Percentiles rank a stretch among this genome's conserved stretches.
These are phyloP conservation scores for Drosophila subpulchrella DNA, from an alignment of 1,140 invertebrate species.

Conservation along the genomic window DNA sequence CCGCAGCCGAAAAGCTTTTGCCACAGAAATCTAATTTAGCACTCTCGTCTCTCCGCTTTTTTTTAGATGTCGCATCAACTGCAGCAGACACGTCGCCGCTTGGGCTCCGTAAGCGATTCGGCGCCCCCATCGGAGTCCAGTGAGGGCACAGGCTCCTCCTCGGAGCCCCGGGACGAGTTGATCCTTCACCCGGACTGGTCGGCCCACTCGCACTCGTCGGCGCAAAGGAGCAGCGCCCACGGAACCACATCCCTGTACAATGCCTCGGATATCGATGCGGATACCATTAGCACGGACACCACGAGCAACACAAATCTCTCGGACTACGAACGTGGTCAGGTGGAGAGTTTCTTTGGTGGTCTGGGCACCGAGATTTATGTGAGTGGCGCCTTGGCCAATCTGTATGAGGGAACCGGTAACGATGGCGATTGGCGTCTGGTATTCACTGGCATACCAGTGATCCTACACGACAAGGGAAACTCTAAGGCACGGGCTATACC, in stretches of 20 bases:
- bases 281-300: conserved; percentile 80
- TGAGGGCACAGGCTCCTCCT: conserved; percentile 81
- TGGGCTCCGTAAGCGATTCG: conserved; percentile 81
- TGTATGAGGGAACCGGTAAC: conserved; percentile 88
- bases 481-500: conserved; percentile 89
- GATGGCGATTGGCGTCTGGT: conserved; percentile 89
- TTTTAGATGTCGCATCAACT: conserved; percentile 77
- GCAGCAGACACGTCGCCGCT: conserved; percentile 77
- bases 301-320: conserved; percentile 86
- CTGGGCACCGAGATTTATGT: conserved; percentile 93
- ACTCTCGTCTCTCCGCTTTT: conserved; percentile 24
- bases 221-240: conserved; percentile 70
- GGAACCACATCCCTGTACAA: conserved; percentile 75
- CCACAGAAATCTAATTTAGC: conserved; percentile 72
- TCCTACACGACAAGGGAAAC: conserved; percentile 91
- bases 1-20: conserved; percentile 66
- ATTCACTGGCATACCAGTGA: conserved; percentile 92
- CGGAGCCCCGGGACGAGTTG: conserved; percentile 74
- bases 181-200: conserved; percentile 78
- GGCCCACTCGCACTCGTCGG: conserved; percentile 70
- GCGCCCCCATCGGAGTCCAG: conserved; percentile 82
- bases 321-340: conserved; percentile 90
- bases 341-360: conserved; percentile 92
- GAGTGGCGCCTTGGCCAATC: conserved; percentile 91
- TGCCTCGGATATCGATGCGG: conserved; percentile 78